Base-by-base conservation (phyloP, 92 coral and sea anemone species). In the Porites evermanni region DNA sequence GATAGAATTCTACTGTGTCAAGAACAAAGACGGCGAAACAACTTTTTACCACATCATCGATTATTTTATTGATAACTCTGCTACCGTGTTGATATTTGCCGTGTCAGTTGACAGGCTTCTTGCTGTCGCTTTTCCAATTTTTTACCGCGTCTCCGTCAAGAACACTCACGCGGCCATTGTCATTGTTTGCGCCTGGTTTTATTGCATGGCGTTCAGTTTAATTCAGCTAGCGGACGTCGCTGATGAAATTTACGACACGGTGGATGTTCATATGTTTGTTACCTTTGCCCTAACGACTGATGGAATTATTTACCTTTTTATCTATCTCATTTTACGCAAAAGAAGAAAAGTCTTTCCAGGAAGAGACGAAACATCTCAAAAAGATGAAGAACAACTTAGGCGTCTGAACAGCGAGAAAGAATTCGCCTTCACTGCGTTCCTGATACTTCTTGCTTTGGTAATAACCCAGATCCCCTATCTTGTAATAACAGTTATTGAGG, bases 401-500 rank as follows among this genome's bases (percentile, higher is more conserved):
- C 75, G 68, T 60, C 20, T 73, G 72, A 54, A 75, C 16, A 72
- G 67, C 56, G 90, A 90, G 17, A 80, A 32, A 58, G 79, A 90
- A 20, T 66, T 90, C 20, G 79, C 77, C 6, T 79, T 79, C 53
- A 83, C 89, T 1, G 87, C 87, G 1, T 53, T 86, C n/a, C 21
- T 86, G 21, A 83, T 90, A 11, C 79, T 84, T 10, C 58, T 86
- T 7, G 76, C 75, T 8, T 74, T 86, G 23, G 70, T 79, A 1
- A 17, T 86, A 8, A 86, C 93, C 14, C 90, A 82, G 38, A 63
- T 90, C 4, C 93, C 93, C 2, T 90, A 72, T 53, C 68, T 85
- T 19, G 61, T 76, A 17, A 9, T 81, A 38, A 73, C 88, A n/a
- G 6, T 23, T 18, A 13, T 90, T 20, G 79, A 78, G 68, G 58